These are phyloP conservation scores for Alouatta palliata DNA, from an alignment of 2,113 vertebrate species.

Conservation along the genomic window DNA sequence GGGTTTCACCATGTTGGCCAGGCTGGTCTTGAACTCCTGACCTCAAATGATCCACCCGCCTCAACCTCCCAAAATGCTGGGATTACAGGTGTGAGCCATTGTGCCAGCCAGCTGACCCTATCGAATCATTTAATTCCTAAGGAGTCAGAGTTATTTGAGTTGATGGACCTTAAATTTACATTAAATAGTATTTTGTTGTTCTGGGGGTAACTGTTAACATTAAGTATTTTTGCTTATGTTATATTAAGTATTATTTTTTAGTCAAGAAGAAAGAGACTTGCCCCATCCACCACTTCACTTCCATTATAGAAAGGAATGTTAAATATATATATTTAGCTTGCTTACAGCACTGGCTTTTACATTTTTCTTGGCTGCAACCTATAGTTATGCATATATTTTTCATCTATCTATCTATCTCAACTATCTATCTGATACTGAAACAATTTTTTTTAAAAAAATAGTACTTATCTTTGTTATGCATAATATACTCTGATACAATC, in stretches of 20 bases:
- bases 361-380: slow-evolving; percentile 23
- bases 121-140: slow-evolving; percentile 18
- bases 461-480: neutral
- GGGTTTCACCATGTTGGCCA: too few species aligned
- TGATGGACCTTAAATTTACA: slow-evolving; percentile 15
- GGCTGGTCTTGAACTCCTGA: too few species aligned
- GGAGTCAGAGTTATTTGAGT: neutral
- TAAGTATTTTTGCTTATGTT: slow-evolving; percentile 42
- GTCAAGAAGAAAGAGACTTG: slow-evolving; percentile 34
- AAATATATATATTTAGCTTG: slow-evolving; percentile 45
- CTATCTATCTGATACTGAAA: neutral
- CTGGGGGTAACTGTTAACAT: slow-evolving; percentile 22
- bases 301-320: slow-evolving; percentile 53
- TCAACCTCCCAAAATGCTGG: too few species aligned
- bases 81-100: too few species aligned
- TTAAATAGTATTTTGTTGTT: slow-evolving; percentile 21
- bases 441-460: neutral
- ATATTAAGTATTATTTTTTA: slow-evolving; percentile 48
- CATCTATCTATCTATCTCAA: neutral
- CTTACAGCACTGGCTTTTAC: slow-evolving; percentile 24
- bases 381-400: neutral
- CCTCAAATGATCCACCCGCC: too few species aligned
- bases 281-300: neutral
- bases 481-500: neutral
- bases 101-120: too few species aligned